phyloP scores from a whole-genome alignment of 2,888 invertebrate species.

The Conistra vaccinii region DNA sequence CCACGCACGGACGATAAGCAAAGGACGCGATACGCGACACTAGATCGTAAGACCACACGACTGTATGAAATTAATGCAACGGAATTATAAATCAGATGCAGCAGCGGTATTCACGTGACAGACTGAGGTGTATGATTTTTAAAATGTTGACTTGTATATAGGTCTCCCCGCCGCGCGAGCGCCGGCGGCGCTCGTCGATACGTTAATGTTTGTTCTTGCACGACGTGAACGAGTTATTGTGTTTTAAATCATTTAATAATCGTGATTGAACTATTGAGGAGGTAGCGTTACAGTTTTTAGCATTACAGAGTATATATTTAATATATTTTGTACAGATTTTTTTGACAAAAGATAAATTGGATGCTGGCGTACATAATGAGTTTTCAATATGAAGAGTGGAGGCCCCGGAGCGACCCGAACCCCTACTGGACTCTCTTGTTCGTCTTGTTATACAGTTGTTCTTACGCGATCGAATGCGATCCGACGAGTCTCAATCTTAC shows the following conservation, averaged over 20 bases:
- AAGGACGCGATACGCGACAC: constrained; percentile 87
- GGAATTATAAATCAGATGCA: constrained; percentile 88
- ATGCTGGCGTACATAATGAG: constrained; percentile 89
- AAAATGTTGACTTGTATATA: constrained; percentile 89
- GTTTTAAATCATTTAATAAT: constrained; percentile 91
- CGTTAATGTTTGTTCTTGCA: constrained; percentile 90
- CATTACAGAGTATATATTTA: constrained; percentile 91
- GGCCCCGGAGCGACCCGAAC: constrained; percentile 85
- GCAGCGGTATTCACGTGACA: constrained; percentile 73
- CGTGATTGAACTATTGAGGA: constrained; percentile 90
- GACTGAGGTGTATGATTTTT: constrained; percentile 86
- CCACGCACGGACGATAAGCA: constrained; percentile 90
- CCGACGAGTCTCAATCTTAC: constrained; percentile 74
- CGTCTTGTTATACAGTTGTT: constrained; percentile 76
- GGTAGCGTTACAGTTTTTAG: constrained; percentile 91
- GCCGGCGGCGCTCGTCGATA: constrained; percentile 75
- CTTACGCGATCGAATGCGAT: constrained; percentile 74
- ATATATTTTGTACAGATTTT: constrained; percentile 91
- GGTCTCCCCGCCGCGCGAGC: constrained; percentile 76
- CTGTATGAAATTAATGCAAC: constrained; percentile 85
- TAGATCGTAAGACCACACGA: constrained; percentile 85
- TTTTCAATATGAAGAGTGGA: constrained; percentile 89
- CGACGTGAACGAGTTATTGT: constrained; percentile 88
- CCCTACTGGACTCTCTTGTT: constrained; percentile 82
- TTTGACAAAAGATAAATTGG: constrained; percentile 91